Conservation (phyloP, 2,888 invertebrate genomes). For the Agrotis exclamationis region DNA sequence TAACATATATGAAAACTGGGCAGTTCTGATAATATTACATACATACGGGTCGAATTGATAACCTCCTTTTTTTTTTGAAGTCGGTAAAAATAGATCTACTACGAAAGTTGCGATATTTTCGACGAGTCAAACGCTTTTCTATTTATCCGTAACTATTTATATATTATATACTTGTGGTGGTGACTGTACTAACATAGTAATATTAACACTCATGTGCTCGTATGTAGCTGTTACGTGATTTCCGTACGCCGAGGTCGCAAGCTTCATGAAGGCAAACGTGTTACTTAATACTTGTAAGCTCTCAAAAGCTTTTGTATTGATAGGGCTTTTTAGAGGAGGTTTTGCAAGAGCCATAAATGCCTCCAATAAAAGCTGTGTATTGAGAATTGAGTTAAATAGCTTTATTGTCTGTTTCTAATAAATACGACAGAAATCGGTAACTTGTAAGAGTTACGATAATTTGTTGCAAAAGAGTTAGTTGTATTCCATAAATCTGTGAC, state of each 20-base stretch:
- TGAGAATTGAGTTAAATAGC: not conserved
- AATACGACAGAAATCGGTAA: not conserved
- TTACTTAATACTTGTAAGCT: slow-evolving; percentile 49
- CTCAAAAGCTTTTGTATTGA: slow-evolving; percentile 18
- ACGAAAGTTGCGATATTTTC: too few species aligned
- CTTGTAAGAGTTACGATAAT: not conserved
- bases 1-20: too few species aligned
- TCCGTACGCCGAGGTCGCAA: slow-evolving; percentile 69
- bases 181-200: slow-evolving; percentile 8
- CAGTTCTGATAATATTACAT: too few species aligned
- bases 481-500: too few species aligned
- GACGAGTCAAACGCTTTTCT: too few species aligned
- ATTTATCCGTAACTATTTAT: too few species aligned
- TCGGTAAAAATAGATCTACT: too few species aligned
- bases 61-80: too few species aligned
- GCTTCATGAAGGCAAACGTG: slow-evolving; percentile 69
- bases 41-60: too few species aligned
- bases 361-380: not conserved
- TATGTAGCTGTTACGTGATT: slow-evolving; percentile 57
- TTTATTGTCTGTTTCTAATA: not conserved
- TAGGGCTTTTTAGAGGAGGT: not conserved
- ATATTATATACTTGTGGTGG: not conserved
- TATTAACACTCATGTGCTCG: slow-evolving; percentile 5
- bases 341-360: not conserved
- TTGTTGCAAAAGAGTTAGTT: too few species aligned